Conservation (phyloP, 2,888 invertebrate species). For the Diploptera punctata region DNA sequence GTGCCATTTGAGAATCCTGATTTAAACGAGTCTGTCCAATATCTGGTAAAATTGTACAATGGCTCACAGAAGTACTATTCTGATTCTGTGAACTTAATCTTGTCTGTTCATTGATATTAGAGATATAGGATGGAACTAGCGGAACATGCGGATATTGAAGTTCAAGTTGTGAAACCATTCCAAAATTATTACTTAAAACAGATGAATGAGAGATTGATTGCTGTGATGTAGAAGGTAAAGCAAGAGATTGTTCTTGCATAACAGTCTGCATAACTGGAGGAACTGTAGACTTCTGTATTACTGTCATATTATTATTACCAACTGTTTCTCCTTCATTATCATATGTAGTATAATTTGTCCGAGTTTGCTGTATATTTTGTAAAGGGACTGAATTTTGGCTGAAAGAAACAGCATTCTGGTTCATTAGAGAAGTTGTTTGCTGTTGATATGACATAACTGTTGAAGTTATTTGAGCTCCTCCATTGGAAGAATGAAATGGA, state of each 20-base stretch:
- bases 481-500: constrained; percentile 41
- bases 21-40: too few species aligned
- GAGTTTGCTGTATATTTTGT: constrained; percentile 17
- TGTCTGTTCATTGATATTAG: not conserved
- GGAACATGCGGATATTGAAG: not conserved
- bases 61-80: not conserved
- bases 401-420: constrained; percentile 38
- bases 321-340: not conserved
- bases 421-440: constrained; percentile 42
- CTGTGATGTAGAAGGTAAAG: not conserved
- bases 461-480: constrained; percentile 36
- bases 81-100: constrained; percentile 6
- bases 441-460: constrained; percentile 40
- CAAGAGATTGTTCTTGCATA: not conserved
- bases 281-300: not conserved
- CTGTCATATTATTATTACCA: not conserved
- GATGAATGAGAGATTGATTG: not conserved
- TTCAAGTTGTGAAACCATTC: constrained; percentile 3
- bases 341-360: constrained; percentile 14
- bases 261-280: not conserved
- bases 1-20: too few species aligned
- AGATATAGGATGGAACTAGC: not conserved
- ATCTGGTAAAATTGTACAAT: too few species aligned
- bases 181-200: not conserved
- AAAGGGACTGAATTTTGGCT: constrained; percentile 3